Conservation (phyloP, 2,113 vertebrate genomes). For the Lepus timidus region DNA sequence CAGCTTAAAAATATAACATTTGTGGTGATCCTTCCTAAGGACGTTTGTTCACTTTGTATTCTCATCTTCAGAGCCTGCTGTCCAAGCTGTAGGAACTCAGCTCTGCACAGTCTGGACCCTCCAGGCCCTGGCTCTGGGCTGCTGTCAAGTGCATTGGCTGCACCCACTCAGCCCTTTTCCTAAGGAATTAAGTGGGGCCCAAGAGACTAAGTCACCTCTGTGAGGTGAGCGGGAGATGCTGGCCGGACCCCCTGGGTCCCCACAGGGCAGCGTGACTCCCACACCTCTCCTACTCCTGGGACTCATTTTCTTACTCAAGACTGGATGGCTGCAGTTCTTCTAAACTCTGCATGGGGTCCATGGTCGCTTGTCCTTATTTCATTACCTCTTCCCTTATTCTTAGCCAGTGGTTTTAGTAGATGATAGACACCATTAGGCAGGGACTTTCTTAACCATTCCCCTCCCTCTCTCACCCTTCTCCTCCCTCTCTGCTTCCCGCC, state of each 20-base stretch:
- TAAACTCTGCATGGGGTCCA: too few species aligned
- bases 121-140: background rate
- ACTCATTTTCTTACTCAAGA: background rate
- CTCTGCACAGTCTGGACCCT: background rate
- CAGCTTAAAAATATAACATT: conserved; percentile 33
- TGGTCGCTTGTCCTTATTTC: background rate
- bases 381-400: background rate
- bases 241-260: background rate
- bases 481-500: background rate
- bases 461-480: background rate
- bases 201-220: background rate
- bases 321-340: too few species aligned
- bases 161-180: background rate
- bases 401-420: background rate
- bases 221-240: background rate
- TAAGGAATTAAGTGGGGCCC: background rate
- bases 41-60: background rate
- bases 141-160: background rate
- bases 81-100: background rate
- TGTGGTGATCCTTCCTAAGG: conserved; percentile 1
- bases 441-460: background rate
- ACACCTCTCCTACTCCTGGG: background rate
- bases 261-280: background rate
- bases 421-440: background rate
- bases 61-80: background rate